Conservation (phyloP, 2,797 vertebrate species). For the Sebastes vulpes region DNA sequence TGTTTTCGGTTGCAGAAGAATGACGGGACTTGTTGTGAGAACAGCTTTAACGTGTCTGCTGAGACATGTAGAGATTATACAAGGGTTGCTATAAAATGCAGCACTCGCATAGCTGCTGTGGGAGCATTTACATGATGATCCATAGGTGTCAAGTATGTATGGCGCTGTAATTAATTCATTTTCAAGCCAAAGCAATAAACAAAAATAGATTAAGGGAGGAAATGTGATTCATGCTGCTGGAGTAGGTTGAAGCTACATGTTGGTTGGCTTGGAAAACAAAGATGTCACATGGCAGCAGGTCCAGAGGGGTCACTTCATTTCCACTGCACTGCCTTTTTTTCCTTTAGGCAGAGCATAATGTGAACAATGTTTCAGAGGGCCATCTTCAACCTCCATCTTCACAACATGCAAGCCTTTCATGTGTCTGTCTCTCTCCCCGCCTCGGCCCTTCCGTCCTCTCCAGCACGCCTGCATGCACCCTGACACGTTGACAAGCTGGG, state of each 20-base stretch:
- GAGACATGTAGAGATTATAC: conserved; percentile 32
- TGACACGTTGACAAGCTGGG: conserved; percentile 80
- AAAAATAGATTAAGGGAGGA: background rate
- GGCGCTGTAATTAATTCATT: conserved; percentile 2
- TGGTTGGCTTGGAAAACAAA: conserved; percentile 60
- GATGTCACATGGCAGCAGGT: conserved; percentile 73
- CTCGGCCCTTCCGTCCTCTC: conserved; percentile 52
- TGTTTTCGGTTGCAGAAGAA: conserved; percentile 25
- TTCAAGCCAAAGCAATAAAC: background rate
- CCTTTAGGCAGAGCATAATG: conserved; percentile 64
- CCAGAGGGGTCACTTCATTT: conserved; percentile 67
- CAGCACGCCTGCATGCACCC: conserved; percentile 73
- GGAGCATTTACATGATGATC: conserved; percentile 6
- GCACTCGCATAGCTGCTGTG: background rate
- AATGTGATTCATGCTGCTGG: background rate
- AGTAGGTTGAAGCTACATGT: conserved; percentile 13
- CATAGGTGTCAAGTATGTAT: conserved; percentile 3
- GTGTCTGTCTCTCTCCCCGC: conserved; percentile 39
- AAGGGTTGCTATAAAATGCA: background rate
- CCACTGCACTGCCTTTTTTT: conserved; percentile 61
- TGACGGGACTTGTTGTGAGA: conserved; percentile 31
- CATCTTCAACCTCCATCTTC: conserved; percentile 66
- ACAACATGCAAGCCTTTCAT: conserved; percentile 73
- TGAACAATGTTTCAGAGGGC: conserved; percentile 61
- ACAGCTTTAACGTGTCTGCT: conserved; percentile 40